These are phyloP conservation scores for Plusia festucae DNA, from an alignment of 2,888 invertebrate species.

Conservation along the genomic window DNA sequence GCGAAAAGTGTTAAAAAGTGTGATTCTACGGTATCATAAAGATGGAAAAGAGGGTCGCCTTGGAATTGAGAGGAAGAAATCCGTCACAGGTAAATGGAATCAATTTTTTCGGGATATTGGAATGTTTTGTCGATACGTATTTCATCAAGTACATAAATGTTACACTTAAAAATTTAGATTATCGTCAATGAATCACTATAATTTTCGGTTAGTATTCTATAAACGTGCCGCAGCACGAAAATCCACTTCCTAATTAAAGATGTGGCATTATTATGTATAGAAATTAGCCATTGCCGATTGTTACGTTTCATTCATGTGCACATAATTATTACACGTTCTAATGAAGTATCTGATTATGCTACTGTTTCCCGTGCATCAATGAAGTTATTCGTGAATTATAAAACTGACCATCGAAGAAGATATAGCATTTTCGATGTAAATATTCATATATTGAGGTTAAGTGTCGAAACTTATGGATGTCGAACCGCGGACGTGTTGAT, in stretches of 20 bases:
- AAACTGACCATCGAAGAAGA: slow-evolving; percentile 45
- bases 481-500: slow-evolving; percentile 61
- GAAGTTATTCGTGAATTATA: slow-evolving; percentile 26
- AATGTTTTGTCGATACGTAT: slow-evolving; percentile 90
- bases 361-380: slow-evolving; percentile 31
- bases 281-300: slow-evolving; percentile 87
- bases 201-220: slow-evolving; percentile 42
- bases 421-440: slow-evolving; percentile 69
- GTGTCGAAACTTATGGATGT: slow-evolving; percentile 79
- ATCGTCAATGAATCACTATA: slow-evolving; percentile 54
- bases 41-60: slow-evolving; percentile 98
- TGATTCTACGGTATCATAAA: slow-evolving; percentile 68
- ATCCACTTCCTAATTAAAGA: slow-evolving; percentile 71
- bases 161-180: slow-evolving; percentile 67
- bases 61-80: slow-evolving; percentile 97
- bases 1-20: slow-evolving; percentile 77
- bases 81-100: slow-evolving; percentile 94
- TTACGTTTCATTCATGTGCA: slow-evolving; percentile 87
- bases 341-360: slow-evolving; percentile 50
- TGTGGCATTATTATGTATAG: slow-evolving; percentile 85
- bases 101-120: slow-evolving; percentile 79
- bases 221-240: slow-evolving; percentile 49
- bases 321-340: slow-evolving; percentile 67
- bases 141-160: slow-evolving; percentile 77
- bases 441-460: slow-evolving; percentile 85